Base-by-base conservation (phyloP, 2,113 vertebrate species). In the Lepus timidus region DNA sequence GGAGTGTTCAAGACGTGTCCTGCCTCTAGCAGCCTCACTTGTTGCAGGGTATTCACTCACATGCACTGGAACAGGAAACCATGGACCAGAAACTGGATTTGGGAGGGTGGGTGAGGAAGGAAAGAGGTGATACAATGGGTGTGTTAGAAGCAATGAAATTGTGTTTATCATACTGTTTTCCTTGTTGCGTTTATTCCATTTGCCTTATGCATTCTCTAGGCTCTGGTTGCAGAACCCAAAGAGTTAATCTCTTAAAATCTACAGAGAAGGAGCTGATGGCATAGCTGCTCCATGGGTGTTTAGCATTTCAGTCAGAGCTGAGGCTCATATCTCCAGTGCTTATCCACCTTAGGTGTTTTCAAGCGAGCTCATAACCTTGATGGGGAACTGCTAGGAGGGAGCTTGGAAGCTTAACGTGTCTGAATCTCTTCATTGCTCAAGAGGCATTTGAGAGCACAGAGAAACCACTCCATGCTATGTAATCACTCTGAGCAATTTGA, bases 101-200 rank as follows among this genome's bases (percentile, higher is more conserved):
- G 3, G 23, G 10, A 16, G 20, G 16, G 1, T 0, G 33, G 9
- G 2, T 3, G 29, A 3, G 1, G 22, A 5, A 23, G 1, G 2
- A 10, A 5, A 7, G 7, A 33, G 8, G 67, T 36, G 23, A 81
- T 52, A 44, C 33, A 27, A n/a, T 19, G 67, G 13, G 39, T 52
- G 27, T 49, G 29, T 84, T 13, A 78, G 74, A 83, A 22, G 7
- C 20, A 84, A 17, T 25, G 51, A 76, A 22, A 20, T 44, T 16
- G 27, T 23, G 61, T 44, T 49, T 91, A 71, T 67, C 68, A 64
- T 58, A 36, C 22, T 44, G 9, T n/a, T 89, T n/a, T 81, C 55
- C 13, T 33, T 78, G 3, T 51, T 90, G 64, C 2, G 6, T 73
- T 67, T 67, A 33, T 22, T 49, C n/a, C 17, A 10, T 49, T 80